Evolutionary conservation across 2,888 invertebrate genomes (phyloP), one percentile per base, ranked within the genome.

Genomic region (Trisateles emortualis): DNA sequence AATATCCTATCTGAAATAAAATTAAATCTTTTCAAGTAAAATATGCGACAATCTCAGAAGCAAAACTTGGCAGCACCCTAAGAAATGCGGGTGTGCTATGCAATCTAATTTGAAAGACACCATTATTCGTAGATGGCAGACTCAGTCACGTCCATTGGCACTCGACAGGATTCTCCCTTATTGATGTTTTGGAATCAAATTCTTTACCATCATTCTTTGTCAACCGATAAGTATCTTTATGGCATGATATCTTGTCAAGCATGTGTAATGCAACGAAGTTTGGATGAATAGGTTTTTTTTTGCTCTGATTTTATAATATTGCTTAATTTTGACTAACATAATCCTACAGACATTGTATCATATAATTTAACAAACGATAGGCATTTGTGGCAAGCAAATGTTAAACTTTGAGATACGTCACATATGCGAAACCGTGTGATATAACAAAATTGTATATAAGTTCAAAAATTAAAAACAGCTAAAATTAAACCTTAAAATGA

Each of bases 91-190:
- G 65, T 66, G 59, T 72, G 71, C 73, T 72, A 76, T 74, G 73
- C 79, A 76, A 83, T 79, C 79, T 80, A 80, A 83, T 82, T 81
- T 79, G 68, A 74, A 68, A 76, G 78, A 60, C 72, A 69, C 77
- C 76, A 81, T 83, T 83, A 82, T 81, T 76, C 76, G 76, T 65
- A 48, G 68, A 62, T 66, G 74, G 68, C 75, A 62, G 64, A 64
- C 72, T 64, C 53, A 80, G 78, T 83, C 83, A 83, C 83, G 83
- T 83, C 71, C 77, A 70, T 68, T 76, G 69, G 69, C 69, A 65
- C 68, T 78, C 72, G 68, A 78, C 68, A 68, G 70, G 58, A 72
- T 71, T 75, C 72, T 68, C 72, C 73, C 70, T 68, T 77, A 77
- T 76, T 78, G 72, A 63, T 73, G 73, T 78, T 79, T 72, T 57